Evolutionary conservation across 2,888 invertebrate species (phyloP), one percentile per base, ranked within the genome.

Genomic region (Caenorhabditis panamensis): DNA sequence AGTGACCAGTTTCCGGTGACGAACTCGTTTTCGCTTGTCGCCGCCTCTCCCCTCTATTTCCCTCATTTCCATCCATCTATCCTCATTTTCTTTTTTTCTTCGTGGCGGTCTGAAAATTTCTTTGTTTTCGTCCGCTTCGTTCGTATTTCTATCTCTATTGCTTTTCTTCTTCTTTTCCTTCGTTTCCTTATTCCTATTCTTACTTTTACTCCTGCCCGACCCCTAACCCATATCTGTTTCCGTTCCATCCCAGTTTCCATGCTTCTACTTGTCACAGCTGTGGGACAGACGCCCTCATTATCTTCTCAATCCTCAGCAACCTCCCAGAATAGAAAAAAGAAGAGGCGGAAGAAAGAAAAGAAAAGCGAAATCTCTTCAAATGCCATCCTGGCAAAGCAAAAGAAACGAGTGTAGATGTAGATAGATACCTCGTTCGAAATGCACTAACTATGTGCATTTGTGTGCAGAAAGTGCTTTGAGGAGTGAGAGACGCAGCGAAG

Each of bases 1-100:
- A 64, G 73, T 73, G 73, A 73, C 73, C 73, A 73, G 73, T 73
- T 73, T 73, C 66, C 73, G 64, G 64, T 73, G 59, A 58, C 59
- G 49, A 66, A 64, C 73, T 66, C 62, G 62, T 71, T 63, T 62
- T 59, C 31, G 36, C 54, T 56, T 56, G 37, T 58, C 31, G 20
- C 36, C 41, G 49, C 44, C 31, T 16, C 47, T 22, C n/a, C 41
- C 56, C 56, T 58, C 44, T 31, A n/a, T 54, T 26, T 44, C 72
- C 22, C 72, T 73, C 66, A 64, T 73, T 73, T 73, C 72, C 72
- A 73, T 64, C 72, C 37, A 73, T 73, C 64, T 51, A 64, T 73
- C 64, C 73, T 73, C 73, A 73, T 73, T 73, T 73, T 73, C 64
- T 58, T 67, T 44, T 51, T 36, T 22, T n/a, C 41, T 54, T 41